phyloP scores from a whole-genome alignment of 92 coral and sea anemone genomes.

The Meandrina meandrites region DNA sequence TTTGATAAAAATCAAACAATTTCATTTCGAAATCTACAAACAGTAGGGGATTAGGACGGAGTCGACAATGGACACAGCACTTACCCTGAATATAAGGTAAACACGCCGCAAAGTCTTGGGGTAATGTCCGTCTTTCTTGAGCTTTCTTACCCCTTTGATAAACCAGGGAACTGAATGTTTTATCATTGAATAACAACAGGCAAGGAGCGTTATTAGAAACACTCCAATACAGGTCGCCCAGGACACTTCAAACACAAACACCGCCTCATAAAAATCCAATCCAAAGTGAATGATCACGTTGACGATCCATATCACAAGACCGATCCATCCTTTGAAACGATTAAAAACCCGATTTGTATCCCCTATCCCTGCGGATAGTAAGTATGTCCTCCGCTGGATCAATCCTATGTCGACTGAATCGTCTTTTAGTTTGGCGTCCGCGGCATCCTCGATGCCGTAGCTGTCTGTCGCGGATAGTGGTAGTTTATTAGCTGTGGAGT shows the following conservation, averaged over 20 bases:
- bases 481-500: background rate
- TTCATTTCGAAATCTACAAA: slow-evolving; percentile 17
- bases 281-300: slow-evolving; percentile 82
- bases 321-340: slow-evolving; percentile 78
- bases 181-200: slow-evolving; percentile 78
- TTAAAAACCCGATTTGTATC: slow-evolving; percentile 73
- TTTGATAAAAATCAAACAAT: background rate
- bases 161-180: slow-evolving; percentile 94
- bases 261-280: slow-evolving; percentile 88
- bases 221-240: slow-evolving; percentile 94
- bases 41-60: slow-evolving; percentile 18
- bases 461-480: slow-evolving; percentile 18
- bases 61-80: slow-evolving; percentile 34
- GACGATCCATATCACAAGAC: slow-evolving; percentile 75
- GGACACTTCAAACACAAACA: slow-evolving; percentile 79
- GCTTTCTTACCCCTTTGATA: slow-evolving; percentile 77
- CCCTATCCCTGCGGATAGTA: slow-evolving; percentile 89
- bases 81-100: slow-evolving; percentile 72
- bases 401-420: slow-evolving; percentile 69
- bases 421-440: slow-evolving; percentile 13
- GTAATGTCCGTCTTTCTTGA: slow-evolving; percentile 84
- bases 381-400: slow-evolving; percentile 70
- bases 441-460: background rate
- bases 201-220: slow-evolving; percentile 73
- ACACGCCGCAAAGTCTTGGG: slow-evolving; percentile 84